Evolutionary conservation across 2,888 invertebrate genomes (phyloP), one percentile per base, ranked within the genome.

Genomic region (Rhopalosiphum nymphaeae): DNA sequence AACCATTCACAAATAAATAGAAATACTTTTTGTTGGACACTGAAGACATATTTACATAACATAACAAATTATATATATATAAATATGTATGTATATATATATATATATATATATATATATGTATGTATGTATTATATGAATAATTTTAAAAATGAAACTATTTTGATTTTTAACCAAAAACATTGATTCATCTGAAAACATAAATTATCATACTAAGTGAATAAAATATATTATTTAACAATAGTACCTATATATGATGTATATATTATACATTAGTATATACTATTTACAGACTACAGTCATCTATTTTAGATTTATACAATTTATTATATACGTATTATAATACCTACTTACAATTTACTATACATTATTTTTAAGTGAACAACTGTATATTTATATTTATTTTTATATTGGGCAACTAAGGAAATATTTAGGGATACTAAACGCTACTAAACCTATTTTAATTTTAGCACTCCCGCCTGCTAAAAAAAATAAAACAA

Each of bases 1-100:
- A 90, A 85, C 94, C 94, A 94, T 94, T 94, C 91, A 94, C 26
- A 87, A 91, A 78, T 78, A 78, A 86, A 67, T 94, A 94, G 86
- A 42, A 91, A 91, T 61, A 94, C 85, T 90, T 85, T 93, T 91
- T 94, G 86, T 94, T 91, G 86, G 91, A 91, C 86, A 67, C 91
- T 42, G 53, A 49, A 86, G 61, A 86, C 46, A n/a, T 42, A 94
- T 94, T 94, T 67, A 87, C 94, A 94, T 94, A 86, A 94, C 94
- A 94, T 36, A 93, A 90, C 53, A 94, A 94, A 85, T 49, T 86
- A 85, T 90, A 85, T 90, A 53, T 49, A 86, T 84, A 87, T 78
- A 89, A 29, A 67, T n/a, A n/a, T n/a, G n/a, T 61, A 13, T 61
- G n/a, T 67, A n/a, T 36, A 57, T 86, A 84, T 91, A n/a, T n/a